Evolutionary conservation across 2,113 vertebrate genomes (phyloP).

Genomic region (Peromyscus californicus): DNA sequence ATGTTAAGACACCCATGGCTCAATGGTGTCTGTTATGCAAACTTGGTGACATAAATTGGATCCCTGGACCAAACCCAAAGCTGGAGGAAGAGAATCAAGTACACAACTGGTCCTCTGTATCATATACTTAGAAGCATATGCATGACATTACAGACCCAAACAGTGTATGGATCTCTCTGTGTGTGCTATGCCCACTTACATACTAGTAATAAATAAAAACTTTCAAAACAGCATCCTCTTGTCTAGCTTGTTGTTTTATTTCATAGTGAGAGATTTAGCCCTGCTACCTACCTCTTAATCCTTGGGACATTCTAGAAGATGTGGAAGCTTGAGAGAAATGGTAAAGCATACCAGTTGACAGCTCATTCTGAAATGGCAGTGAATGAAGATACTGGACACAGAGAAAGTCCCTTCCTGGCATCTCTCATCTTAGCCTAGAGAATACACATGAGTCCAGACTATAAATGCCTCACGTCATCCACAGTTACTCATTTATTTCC

Average conservation of each 20-base stretch:
- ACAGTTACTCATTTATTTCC: neutral
- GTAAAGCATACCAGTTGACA: neutral
- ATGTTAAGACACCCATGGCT: neutral
- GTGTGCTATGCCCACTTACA: neutral
- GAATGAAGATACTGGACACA: neutral
- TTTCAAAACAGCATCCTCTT: neutral
- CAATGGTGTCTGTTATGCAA: accelerated
- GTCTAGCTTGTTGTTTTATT: accelerated
- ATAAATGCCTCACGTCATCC: neutral
- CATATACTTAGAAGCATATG: neutral
- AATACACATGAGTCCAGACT: accelerated
- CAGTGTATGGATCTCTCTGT: neutral
- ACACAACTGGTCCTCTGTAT: neutral
- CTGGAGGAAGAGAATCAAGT: no score
- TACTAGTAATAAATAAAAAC: neutral
- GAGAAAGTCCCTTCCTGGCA: accelerated
- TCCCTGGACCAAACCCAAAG: neutral
- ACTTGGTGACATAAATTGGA: no score
- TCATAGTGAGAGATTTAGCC: neutral
- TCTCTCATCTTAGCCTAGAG: neutral
- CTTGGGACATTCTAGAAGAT: no score
- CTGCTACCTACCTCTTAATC: accelerated
- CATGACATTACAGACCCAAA: neutral
- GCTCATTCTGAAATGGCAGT: neutral
- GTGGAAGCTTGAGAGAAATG: neutral